Evolutionary conservation across 2,797 vertebrate genomes (phyloP).

Genomic region (Buceros bicornis): DNA sequence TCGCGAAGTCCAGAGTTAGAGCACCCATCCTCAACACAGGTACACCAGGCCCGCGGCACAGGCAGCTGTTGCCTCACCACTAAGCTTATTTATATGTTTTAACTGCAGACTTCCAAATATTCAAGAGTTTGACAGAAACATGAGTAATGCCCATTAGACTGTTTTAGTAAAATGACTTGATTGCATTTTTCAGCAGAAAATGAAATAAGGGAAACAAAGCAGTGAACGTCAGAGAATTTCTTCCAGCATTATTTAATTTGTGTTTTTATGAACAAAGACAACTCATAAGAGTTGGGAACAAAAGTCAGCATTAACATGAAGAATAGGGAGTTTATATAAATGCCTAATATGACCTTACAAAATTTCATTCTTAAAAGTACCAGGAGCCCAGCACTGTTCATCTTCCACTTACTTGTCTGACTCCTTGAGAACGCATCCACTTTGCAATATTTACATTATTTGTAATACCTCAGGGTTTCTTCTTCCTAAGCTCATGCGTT

Average conservation of each 20-base stretch:
- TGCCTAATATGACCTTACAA: not conserved
- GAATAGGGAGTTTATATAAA: not conserved
- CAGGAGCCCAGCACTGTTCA: not conserved
- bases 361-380: not conserved
- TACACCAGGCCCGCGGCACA: not conserved
- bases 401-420: not conserved
- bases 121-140: not conserved
- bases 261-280: not conserved
- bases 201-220: not conserved
- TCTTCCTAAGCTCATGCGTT: not conserved
- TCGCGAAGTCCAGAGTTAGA: not conserved
- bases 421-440: not conserved
- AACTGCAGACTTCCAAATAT: not conserved
- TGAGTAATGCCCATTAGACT: not conserved
- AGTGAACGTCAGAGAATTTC: not conserved
- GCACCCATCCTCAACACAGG: not conserved
- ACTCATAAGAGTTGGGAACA: not conserved
- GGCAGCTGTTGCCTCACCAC: accelerated
- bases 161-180: not conserved
- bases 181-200: not conserved
- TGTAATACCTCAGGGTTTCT: not conserved
- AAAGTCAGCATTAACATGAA: not conserved
- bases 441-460: not conserved
- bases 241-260: not conserved
- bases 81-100: not conserved